Percentiles rank a stretch among this genome's conserved stretches.
These are phyloP conservation scores for Stylophora pistillata DNA, from an alignment of 64 coral and sea anemone genomes.

Conservation along the genomic window DNA sequence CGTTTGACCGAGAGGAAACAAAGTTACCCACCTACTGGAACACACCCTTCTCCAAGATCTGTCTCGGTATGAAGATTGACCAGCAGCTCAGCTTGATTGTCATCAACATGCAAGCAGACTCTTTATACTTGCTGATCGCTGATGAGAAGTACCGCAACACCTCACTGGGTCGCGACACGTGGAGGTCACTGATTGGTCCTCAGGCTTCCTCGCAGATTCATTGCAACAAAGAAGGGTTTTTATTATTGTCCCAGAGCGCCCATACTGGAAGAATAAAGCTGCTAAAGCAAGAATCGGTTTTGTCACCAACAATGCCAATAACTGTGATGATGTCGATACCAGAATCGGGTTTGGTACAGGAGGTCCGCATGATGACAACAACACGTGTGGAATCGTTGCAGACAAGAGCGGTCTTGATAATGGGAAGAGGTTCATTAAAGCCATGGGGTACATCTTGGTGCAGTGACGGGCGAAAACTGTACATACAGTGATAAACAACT, in stretches of 20 bases:
- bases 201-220: background rate
- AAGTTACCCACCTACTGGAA: background rate
- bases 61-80: background rate
- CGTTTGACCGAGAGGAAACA: background rate
- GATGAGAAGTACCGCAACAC: background rate
- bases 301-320: background rate
- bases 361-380: background rate
- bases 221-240: background rate
- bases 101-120: background rate
- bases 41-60: background rate
- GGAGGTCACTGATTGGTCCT: background rate
- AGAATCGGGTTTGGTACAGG: constrained; percentile 3
- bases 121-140: background rate
- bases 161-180: background rate
- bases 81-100: background rate
- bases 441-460: background rate
- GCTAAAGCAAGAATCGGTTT: background rate
- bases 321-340: background rate
- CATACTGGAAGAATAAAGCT: no score
- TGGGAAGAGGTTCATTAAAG: background rate
- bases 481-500: no score
- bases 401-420: background rate
- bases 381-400: background rate
- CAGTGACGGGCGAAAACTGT: background rate
- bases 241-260: no score